phyloP scores from a whole-genome alignment of 2,113 vertebrate genomes.

The Lagopus muta region DNA sequence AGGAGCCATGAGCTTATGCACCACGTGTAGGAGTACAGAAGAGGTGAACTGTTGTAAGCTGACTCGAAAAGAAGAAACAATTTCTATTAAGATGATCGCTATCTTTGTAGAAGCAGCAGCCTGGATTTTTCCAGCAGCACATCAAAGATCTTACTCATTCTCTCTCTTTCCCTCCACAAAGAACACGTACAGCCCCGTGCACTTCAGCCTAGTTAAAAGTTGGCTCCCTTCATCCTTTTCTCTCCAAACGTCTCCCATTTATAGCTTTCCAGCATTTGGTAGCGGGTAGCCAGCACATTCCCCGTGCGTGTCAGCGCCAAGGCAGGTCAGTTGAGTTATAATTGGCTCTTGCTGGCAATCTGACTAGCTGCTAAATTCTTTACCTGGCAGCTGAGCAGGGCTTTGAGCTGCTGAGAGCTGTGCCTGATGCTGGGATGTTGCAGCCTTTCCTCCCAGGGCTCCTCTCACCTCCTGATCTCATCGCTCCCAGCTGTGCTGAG shows the following conservation, averaged over 20 bases:
- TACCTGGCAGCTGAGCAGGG: background rate
- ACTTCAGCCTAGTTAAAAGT: slow-evolving; percentile 49
- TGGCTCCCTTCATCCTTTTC: slow-evolving; percentile 11
- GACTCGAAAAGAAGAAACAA: background rate
- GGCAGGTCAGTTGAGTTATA: slow-evolving; percentile 29
- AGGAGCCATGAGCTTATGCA: background rate
- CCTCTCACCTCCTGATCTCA: background rate
- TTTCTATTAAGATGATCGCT: background rate
- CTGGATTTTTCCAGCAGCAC: background rate
- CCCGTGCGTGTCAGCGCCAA: background rate
- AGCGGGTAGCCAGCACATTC: background rate
- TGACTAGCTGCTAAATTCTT: background rate
- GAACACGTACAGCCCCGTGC: background rate
- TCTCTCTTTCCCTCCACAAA: background rate
- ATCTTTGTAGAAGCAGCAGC: background rate
- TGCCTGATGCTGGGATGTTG: background rate
- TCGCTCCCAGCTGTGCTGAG: background rate
- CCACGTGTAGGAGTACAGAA: background rate
- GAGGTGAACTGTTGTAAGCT: background rate
- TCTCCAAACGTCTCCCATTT: slow-evolving; percentile 63
- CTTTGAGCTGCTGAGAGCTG: background rate
- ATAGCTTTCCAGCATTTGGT: slow-evolving; percentile 55
- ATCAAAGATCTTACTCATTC: background rate
- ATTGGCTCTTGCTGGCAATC: slow-evolving; percentile 6
- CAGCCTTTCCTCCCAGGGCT: background rate